phyloP scores from a whole-genome alignment of 2,888 invertebrate genomes.

The Antheraea assamensis region DNA sequence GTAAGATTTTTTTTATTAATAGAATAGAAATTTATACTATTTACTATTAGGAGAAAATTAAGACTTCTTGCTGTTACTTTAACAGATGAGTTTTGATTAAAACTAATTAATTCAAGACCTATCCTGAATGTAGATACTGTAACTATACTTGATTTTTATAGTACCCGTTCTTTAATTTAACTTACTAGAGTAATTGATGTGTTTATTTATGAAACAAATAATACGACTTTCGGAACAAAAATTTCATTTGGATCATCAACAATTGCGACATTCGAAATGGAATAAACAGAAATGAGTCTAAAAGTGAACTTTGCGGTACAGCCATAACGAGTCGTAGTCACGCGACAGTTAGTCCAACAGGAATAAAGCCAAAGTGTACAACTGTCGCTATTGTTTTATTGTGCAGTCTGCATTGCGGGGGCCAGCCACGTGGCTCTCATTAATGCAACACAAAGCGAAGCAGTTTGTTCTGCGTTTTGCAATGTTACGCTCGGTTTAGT shows the following conservation, averaged over 20 bases:
- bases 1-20: not conserved
- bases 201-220: not conserved
- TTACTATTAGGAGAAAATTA: too few relatives aligned
- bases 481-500: constrained; percentile 75
- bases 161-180: not conserved
- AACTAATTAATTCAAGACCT: not conserved
- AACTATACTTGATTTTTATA: not conserved
- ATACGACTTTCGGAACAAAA: not conserved
- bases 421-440: constrained; percentile 81
- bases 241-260: not conserved
- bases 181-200: not conserved
- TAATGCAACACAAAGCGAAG: constrained; percentile 77
- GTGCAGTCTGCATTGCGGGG: constrained; percentile 81
- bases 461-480: constrained; percentile 79
- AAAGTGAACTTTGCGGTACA: constrained; percentile 61
- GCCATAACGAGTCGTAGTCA: constrained; percentile 68
- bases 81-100: not conserved
- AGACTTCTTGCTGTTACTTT: not conserved
- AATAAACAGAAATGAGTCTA: constrained; percentile 57
- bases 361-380: constrained; percentile 76
- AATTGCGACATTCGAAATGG: constrained; percentile 46
- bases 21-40: not conserved
- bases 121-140: not conserved
- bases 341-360: constrained; percentile 74
- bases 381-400: constrained; percentile 79